phyloP scores from a whole-genome alignment of 2,113 vertebrate genomes.

The Serinus canaria region DNA sequence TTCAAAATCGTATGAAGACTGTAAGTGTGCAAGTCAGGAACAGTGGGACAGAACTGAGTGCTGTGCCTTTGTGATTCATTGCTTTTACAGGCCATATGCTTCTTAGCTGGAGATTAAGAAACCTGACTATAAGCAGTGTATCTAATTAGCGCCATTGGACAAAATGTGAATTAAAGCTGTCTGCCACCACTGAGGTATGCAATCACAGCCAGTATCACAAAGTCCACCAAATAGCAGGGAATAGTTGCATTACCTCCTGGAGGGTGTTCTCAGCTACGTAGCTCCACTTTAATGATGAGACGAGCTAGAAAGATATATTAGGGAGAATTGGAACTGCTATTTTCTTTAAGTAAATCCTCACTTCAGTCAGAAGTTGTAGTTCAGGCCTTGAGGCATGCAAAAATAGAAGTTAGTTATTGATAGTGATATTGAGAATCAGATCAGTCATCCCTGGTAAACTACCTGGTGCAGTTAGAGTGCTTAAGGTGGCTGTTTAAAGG shows the following conservation, averaged over 20 bases:
- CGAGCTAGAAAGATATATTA: neutral
- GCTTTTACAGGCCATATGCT: neutral
- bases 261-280: neutral
- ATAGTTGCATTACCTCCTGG: neutral
- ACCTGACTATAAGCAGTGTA: neutral
- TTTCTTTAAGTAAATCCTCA: neutral
- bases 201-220: neutral
- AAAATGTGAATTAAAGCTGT: neutral
- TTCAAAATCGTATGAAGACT: neutral
- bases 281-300: neutral
- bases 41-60: neutral
- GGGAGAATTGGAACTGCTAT: neutral
- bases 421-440: neutral
- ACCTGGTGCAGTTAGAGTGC: neutral
- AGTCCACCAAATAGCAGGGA: neutral
- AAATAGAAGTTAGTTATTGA: neutral
- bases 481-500: neutral
- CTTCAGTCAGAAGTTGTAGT: neutral
- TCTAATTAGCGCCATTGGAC: neutral
- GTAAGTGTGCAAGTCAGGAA: neutral
- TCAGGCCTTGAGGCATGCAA: neutral
- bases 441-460: neutral
- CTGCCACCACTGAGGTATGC: neutral
- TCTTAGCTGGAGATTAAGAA: neutral
- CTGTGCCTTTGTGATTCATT: neutral